phyloP scores from a whole-genome alignment of 2,888 invertebrate genomes.

The Dimorphilus gyrociliatus region DNA sequence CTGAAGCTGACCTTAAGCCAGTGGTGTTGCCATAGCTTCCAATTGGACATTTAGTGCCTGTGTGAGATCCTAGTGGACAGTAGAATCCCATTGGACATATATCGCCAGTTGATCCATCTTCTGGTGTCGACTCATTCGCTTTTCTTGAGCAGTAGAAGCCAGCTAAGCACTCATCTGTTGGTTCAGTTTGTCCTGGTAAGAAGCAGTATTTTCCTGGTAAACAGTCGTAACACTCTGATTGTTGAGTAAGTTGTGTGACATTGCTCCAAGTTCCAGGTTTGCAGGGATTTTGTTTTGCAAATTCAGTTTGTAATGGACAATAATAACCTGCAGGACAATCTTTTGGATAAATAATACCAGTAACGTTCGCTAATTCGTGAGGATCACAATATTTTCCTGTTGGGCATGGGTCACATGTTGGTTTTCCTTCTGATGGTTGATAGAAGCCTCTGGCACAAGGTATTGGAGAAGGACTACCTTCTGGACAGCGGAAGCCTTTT shows the following conservation, averaged over 20 bases:
- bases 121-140: conserved; percentile 21
- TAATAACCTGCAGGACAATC: conserved; percentile 25
- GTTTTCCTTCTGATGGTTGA: conserved; percentile 13
- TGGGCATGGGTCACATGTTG: conserved; percentile 18
- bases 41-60: conserved; percentile 20
- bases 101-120: conserved; percentile 22
- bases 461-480: conserved; percentile 17
- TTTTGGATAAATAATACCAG: conserved; percentile 20
- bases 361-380: conserved; percentile 19
- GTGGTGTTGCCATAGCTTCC: conserved; percentile 28
- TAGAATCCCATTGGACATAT: conserved; percentile 25
- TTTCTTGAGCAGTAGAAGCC: conserved; percentile 22
- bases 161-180: conserved; percentile 20
- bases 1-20: conserved; percentile 20
- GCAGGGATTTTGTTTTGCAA: conserved; percentile 23
- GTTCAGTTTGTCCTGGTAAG: conserved; percentile 18
- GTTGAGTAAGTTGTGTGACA: conserved; percentile 7
- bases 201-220: conserved; percentile 21
- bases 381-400: conserved; percentile 28
- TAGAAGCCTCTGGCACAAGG: conserved; percentile 23
- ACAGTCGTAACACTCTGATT: conserved; percentile 18
- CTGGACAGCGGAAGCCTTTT: conserved; percentile 22
- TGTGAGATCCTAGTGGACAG: conserved; percentile 18
- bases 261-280: conserved; percentile 21
- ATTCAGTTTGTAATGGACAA: conserved; percentile 23